Evolutionary conservation across 1,140 invertebrate species (phyloP).

Genomic region (Branchinecta lynchi): DNA sequence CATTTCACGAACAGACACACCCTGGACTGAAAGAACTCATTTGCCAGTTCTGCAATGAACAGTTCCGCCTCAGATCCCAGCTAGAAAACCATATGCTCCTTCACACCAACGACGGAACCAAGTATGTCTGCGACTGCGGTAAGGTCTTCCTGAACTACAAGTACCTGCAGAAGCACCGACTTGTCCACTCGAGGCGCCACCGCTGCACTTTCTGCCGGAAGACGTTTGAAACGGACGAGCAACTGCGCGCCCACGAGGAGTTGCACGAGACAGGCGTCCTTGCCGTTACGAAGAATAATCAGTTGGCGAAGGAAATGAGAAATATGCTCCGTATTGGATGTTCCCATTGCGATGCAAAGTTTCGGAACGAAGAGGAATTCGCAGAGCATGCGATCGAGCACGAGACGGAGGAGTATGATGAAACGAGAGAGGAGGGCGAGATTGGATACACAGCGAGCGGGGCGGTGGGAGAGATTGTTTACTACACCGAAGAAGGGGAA

Average conservation of each 20-base stretch:
- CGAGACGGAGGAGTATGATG: not conserved
- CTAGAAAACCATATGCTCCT: not conserved
- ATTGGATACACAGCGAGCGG: not conserved
- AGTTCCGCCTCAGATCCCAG: not conserved
- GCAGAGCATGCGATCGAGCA: not conserved
- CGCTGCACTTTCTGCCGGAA: not conserved
- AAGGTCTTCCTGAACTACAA: not conserved
- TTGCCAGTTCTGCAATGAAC: not conserved
- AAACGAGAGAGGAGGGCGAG: not conserved
- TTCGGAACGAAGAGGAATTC: not conserved
- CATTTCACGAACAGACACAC: not conserved
- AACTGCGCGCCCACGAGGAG: not conserved
- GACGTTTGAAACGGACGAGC: not conserved
- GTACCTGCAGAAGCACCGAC: not conserved
- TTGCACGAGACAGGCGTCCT: not conserved
- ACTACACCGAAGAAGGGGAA: not conserved
- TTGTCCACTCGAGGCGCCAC: not conserved
- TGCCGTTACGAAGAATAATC: not conserved
- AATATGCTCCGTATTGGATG: not conserved
- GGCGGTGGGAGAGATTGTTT: not conserved
- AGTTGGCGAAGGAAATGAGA: not conserved
- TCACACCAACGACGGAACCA: not conserved
- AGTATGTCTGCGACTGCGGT: conserved; percentile 1
- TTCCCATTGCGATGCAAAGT: not conserved
- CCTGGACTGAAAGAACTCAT: not conserved